phyloP scores from a whole-genome alignment of 2,113 vertebrate genomes.

The Excalfactoria chinensis region DNA sequence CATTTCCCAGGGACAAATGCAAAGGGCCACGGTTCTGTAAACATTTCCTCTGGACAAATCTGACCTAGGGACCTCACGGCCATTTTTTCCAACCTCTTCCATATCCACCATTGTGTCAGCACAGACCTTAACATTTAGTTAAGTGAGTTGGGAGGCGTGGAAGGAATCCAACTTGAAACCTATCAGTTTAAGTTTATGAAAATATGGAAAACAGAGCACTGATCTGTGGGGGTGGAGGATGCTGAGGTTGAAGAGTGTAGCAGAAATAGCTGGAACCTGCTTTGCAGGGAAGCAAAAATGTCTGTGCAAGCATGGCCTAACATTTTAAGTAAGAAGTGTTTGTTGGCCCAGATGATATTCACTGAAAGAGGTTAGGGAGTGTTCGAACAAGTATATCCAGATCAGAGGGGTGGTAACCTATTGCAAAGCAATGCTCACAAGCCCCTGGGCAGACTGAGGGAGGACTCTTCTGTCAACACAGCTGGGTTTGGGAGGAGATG shows the following conservation, averaged over 20 bases:
- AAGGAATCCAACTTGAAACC: background rate
- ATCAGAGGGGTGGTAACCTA: constrained; percentile 38
- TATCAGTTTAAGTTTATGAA: background rate
- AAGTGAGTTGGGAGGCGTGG: rapidly evolving
- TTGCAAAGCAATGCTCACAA: constrained; percentile 5
- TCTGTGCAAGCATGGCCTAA: background rate
- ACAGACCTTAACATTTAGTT: background rate
- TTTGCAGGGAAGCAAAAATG: background rate
- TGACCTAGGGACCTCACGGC: background rate
- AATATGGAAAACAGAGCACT: background rate
- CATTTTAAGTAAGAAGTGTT: background rate
- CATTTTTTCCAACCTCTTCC: background rate
- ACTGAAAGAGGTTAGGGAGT: constrained; percentile 49
- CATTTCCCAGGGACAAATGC: background rate
- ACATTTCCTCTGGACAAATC: background rate
- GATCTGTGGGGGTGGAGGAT: background rate
- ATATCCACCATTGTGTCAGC: background rate
- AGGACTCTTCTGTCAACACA: constrained; percentile 9
- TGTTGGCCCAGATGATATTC: constrained; percentile 16
- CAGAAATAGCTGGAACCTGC: background rate
- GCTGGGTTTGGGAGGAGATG: constrained; percentile 4
- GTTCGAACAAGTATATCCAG: constrained; percentile 58
- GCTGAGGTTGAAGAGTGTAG: background rate
- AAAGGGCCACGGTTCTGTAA: background rate
- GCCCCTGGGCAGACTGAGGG: constrained; percentile 32